Evolutionary conservation across 2,113 vertebrate species (phyloP), one percentile per base, ranked within the genome.

Genomic region (Lathamus discolor): DNA sequence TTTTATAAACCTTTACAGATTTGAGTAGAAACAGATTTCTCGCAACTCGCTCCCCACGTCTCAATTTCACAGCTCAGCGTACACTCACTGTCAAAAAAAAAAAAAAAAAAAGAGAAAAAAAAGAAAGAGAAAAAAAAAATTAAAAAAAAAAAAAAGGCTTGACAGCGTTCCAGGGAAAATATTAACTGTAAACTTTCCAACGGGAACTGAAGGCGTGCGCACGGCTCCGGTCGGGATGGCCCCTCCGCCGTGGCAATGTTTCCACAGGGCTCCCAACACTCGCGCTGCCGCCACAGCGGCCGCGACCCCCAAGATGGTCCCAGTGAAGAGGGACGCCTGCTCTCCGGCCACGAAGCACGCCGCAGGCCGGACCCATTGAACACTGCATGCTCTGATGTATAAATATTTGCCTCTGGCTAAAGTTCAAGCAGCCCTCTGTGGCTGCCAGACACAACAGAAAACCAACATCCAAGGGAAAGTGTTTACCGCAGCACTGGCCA

Each of bases 21-120:
- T 97, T 98, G 98, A 99, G 98, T 98, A 98, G 98, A 99, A 99
- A 98, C 98, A 99, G 98, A 99, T 99, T 98, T 98, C 97, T 97
- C 97, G 94, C 97, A 96, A 98, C 96, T 98, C 96, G 98, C 98
- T 98, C 98, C 90, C 98, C 90, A 96, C 94, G 97, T 98, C 98
- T 98, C 97, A 86, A 94, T 98, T 98, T 98, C 98, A 98, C 98
- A 98, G 98, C 96, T 97, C 97, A 95, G 98, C 97, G 94, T 97
- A 98, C 97, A 98, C 98, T 98, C 96, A 96, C n/a, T n/a, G n/a
- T 98, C 98, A 98, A 97, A 98, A 97, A 20, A 57, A 57, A 19
- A 33, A 57, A 57, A 20, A 13, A 57, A 57, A 19, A 33, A 57
- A 57, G 13, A 33, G 31, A 33, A 33, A 33, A 19, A 55, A 19